phyloP scores from a whole-genome alignment of 2,888 invertebrate genomes.

The Stegophylla sp. region DNA sequence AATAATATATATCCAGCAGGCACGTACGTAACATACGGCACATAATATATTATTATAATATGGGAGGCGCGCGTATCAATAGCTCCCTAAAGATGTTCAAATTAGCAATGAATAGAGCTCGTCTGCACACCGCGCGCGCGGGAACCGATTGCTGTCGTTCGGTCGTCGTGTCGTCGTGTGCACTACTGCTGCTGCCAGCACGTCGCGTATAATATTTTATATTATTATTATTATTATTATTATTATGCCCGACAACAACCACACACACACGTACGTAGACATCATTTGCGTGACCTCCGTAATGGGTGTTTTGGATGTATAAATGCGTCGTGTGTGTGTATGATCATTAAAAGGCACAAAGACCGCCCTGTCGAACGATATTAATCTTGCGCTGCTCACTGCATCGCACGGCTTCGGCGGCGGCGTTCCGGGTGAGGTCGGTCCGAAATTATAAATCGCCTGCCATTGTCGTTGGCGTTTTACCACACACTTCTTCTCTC shows the following conservation, averaged over 20 bases:
- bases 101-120: slow-evolving; percentile 58
- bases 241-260: not conserved
- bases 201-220: not conserved
- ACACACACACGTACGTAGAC: not conserved
- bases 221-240: not conserved
- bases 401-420: too few relatives aligned
- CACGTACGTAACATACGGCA: not conserved
- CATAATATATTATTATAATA: not conserved
- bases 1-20: not conserved
- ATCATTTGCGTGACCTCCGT: slow-evolving; percentile 38
- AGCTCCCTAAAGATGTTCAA: slow-evolving; percentile 55
- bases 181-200: too few relatives aligned
- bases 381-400: slow-evolving; percentile 55
- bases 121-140: not conserved
- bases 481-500: too few relatives aligned
- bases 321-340: not conserved
- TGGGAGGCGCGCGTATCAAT: slow-evolving; percentile 26
- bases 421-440: slow-evolving; percentile 27
- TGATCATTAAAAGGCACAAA: slow-evolving; percentile 54
- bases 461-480: slow-evolving; percentile 52
- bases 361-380: slow-evolving; percentile 57
- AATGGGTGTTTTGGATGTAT: slow-evolving; percentile 47
- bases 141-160: not conserved
- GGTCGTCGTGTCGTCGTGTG: too few relatives aligned
- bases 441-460: slow-evolving; percentile 54